Base-by-base conservation (phyloP, 2,888 invertebrate species). In the Cacoxenus indagator region DNA sequence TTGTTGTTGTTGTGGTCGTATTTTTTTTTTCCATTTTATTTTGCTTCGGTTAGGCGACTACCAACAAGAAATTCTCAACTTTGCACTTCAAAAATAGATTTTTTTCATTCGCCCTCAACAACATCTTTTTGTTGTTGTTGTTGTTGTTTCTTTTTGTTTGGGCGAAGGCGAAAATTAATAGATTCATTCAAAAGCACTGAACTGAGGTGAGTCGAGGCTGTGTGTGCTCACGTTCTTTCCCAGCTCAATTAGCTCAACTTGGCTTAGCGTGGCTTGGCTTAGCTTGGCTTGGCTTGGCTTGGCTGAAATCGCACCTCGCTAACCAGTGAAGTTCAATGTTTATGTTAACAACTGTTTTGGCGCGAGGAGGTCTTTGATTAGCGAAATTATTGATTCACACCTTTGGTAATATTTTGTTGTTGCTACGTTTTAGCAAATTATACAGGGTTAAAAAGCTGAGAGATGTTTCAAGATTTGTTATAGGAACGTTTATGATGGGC, bases 121-220 rank as follows among this genome's bases (percentile, higher is more conserved):
- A n/a, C n/a, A n/a, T n/a, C n/a, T n/a, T n/a, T n/a, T n/a, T n/a
- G n/a, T n/a, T n/a, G n/a, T n/a, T 31, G n/a, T 17, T 8, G n/a
- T 59, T 29, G 29, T 6, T 26, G 8, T 19, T 31, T n/a, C 48
- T 51, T 67, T 17, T 45, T 31, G 43, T 78, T 72, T 76, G 79
- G 81, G 79, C 78, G 76, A 78, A 77, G 79, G 80, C 81, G 83
- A 72, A 82, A 81, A 81, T 80, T 82, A 80, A 80, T 80, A 83
- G 81, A 80, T 78, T 82, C 80, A 80, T 82, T 74, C 70, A 74
- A 62, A n/a, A 22, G 51, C 22, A n/a, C n/a, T n/a, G n/a, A n/a
- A n/a, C n/a, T n/a, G n/a, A n/a, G n/a, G n/a, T n/a, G n/a, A n/a
- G 6, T 19, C 22, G 64, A 62, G 62, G 74, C 72, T 72, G 70